Evolutionary conservation across 2,888 invertebrate species (phyloP).

Genomic region (Acheta domesticus): DNA sequence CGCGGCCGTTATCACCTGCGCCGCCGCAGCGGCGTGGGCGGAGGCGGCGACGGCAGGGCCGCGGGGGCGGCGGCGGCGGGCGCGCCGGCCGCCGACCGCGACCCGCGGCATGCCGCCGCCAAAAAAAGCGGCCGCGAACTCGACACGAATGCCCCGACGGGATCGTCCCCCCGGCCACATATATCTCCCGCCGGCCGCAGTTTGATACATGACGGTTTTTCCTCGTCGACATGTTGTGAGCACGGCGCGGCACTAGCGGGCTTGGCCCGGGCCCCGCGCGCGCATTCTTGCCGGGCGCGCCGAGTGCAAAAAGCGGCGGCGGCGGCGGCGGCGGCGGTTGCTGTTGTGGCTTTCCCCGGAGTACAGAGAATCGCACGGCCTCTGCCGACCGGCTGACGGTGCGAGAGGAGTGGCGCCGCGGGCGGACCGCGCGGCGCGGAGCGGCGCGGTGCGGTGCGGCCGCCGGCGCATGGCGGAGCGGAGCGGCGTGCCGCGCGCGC

Average conservation of each 20-base stretch:
- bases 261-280: not conserved
- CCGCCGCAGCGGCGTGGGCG: not conserved
- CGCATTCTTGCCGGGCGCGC: not conserved
- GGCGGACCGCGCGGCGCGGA: not conserved
- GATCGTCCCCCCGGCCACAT: not conserved
- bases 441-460: not conserved
- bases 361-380: not conserved
- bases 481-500: not conserved
- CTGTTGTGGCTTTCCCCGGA: not conserved
- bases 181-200: slow-evolving; percentile 18
- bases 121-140: not conserved
- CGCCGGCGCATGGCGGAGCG: not conserved
- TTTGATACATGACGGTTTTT: slow-evolving; percentile 18
- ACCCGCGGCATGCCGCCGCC: slow-evolving; percentile 18
- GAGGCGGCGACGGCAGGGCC: not conserved
- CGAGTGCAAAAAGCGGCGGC: not conserved
- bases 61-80: not conserved
- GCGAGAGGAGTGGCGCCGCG: not conserved
- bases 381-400: not conserved
- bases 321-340: not conserved
- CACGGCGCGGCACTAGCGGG: not conserved
- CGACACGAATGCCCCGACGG: slow-evolving; percentile 18
- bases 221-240: not conserved
- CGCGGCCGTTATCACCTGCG: not conserved
- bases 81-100: slow-evolving; percentile 7